phyloP scores from a whole-genome alignment of 1,140 invertebrate genomes.

The Atopsyche davidsoni region DNA sequence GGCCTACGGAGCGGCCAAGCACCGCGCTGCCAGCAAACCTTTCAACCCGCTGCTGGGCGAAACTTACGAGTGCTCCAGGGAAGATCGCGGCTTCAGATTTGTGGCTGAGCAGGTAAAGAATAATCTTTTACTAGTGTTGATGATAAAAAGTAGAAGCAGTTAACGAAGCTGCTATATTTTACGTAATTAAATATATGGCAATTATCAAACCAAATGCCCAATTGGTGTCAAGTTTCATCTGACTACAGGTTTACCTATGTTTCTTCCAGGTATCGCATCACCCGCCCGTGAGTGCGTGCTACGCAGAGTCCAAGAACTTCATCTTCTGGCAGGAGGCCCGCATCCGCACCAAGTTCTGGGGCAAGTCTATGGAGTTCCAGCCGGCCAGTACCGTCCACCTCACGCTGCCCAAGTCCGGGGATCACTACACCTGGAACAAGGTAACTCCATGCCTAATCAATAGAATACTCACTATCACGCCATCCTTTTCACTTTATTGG shows the following conservation, averaged over 20 bases:
- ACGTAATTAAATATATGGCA: too few relatives aligned
- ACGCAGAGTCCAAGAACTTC: conserved; percentile 65
- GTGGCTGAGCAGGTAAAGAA: conserved; percentile 23
- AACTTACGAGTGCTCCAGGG: conserved; percentile 75
- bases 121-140: too few relatives aligned
- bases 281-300: conserved; percentile 77
- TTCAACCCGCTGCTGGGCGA: conserved; percentile 84
- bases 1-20: conserved; percentile 70
- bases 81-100: conserved; percentile 74
- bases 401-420: conserved; percentile 47
- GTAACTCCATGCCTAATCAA: conserved; percentile 29
- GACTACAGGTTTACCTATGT: too few relatives aligned
- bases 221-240: too few relatives aligned
- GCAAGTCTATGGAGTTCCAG: conserved; percentile 85
- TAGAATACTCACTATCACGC: background rate
- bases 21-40: conserved; percentile 76
- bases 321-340: conserved; percentile 74
- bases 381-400: conserved; percentile 63
- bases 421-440: conserved; percentile 80
- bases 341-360: conserved; percentile 87
- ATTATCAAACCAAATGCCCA: too few relatives aligned
- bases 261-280: conserved; percentile 71
- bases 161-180: too few relatives aligned
- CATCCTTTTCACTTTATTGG: too few relatives aligned
- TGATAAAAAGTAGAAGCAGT: too few relatives aligned